phyloP scores from a whole-genome alignment of 2,797 vertebrate genomes.

The Clarias fuscus region DNA sequence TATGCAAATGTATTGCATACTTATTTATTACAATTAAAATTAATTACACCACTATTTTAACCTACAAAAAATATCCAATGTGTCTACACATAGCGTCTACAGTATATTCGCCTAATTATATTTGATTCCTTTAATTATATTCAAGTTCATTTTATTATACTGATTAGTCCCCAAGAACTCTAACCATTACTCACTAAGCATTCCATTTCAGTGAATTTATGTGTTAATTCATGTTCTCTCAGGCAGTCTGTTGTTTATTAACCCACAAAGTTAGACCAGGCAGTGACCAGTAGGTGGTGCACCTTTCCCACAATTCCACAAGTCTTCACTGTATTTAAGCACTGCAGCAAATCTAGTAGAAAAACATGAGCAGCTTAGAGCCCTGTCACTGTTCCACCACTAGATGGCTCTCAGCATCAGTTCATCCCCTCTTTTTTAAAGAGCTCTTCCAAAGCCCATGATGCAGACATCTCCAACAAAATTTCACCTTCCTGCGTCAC shows the following conservation, averaged over 20 bases:
- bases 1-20: too few relatives aligned
- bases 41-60: not conserved
- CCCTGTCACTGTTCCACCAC: slow-evolving; percentile 45
- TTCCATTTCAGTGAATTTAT: not conserved
- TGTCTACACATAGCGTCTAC: too few relatives aligned
- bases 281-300: slow-evolving; percentile 60
- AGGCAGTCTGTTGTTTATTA: too few relatives aligned
- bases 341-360: slow-evolving; percentile 8
- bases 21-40: not conserved
- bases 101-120: not conserved
- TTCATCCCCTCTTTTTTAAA: not conserved
- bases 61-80: not conserved
- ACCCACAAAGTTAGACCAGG: not conserved
- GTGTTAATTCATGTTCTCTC: not conserved
- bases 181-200: not conserved
- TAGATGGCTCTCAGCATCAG: slow-evolving; percentile 27
- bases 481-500: slow-evolving; percentile 26
- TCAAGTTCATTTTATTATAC: not conserved
- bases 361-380: not conserved
- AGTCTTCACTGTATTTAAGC: not conserved
- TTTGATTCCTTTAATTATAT: not conserved
- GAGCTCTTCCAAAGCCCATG: not conserved
- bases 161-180: not conserved
- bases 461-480: slow-evolving; percentile 21
- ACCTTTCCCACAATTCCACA: slow-evolving; percentile 20